Evolutionary conservation across 2,113 vertebrate genomes (phyloP).

Genomic region (Cyphomyrus plagiostoma): DNA sequence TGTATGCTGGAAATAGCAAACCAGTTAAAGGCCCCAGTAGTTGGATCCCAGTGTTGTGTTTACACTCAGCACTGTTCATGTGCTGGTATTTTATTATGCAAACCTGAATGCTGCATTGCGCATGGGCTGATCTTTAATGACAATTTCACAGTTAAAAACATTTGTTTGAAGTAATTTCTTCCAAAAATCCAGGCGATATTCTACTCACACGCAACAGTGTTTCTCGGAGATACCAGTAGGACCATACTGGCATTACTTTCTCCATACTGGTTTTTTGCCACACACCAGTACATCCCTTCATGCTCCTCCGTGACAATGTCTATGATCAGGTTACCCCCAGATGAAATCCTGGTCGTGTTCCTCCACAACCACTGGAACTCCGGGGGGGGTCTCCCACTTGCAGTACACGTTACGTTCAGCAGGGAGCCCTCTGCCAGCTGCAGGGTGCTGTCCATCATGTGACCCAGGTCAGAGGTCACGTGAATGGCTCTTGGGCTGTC

Average conservation of each 20-base stretch:
- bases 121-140: background rate
- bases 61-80: background rate
- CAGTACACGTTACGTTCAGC: background rate
- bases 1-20: background rate
- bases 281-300: conserved; percentile 14
- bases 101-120: background rate
- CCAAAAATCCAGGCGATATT: background rate
- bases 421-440: background rate
- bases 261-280: conserved; percentile 11
- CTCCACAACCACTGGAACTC: background rate
- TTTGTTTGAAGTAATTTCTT: background rate
- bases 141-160: background rate
- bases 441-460: background rate
- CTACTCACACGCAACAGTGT: background rate
- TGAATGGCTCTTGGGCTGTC: conserved; percentile 4
- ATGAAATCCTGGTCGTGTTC: no score
- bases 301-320: background rate
- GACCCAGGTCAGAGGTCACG: background rate
- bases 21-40: background rate
- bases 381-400: background rate
- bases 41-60: background rate
- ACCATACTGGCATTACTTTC: conserved; percentile 8
- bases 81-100: background rate
- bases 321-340: background rate
- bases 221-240: background rate